Percentiles rank a stretch among this genome's conserved stretches.
These are phyloP conservation scores for Eledone cirrhosa DNA, from an alignment of 2,888 invertebrate species.

Conservation along the genomic window DNA sequence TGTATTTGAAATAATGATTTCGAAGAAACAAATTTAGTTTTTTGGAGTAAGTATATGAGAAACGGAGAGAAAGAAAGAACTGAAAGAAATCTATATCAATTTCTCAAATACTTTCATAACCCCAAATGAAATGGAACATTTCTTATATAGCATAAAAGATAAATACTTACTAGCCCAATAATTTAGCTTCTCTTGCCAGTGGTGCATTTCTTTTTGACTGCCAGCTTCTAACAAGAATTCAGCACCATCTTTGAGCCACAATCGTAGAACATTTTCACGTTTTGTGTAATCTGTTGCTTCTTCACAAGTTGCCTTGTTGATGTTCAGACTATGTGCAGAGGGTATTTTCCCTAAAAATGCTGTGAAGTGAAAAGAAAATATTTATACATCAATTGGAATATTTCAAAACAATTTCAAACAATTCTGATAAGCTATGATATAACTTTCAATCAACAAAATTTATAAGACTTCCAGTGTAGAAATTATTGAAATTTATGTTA, in stretches of 20 bases:
- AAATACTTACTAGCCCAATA: constrained; percentile 79
- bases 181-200: constrained; percentile 90
- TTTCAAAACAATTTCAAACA: constrained; percentile 1
- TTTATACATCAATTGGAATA: neutral
- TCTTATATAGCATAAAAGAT: neutral
- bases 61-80: neutral
- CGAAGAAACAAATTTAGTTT: too few species aligned
- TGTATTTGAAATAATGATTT: too few species aligned
- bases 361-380: constrained; percentile 33
- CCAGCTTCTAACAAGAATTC: constrained; percentile 89
- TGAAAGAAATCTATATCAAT: neutral
- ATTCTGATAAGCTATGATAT: too few species aligned
- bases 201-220: constrained; percentile 79
- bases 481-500: too few species aligned
- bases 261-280: constrained; percentile 84
- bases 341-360: constrained; percentile 90
- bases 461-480: too few species aligned
- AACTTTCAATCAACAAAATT: too few species aligned
- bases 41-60: neutral
- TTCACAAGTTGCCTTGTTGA: constrained; percentile 80
- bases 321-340: constrained; percentile 83
- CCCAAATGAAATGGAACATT: too few species aligned
- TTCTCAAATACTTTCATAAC: too few species aligned
- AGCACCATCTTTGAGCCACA: constrained; percentile 87
- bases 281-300: constrained; percentile 94